Conservation (phyloP, 2,113 vertebrate genomes). For the Actenoides lindsayi region DNA sequence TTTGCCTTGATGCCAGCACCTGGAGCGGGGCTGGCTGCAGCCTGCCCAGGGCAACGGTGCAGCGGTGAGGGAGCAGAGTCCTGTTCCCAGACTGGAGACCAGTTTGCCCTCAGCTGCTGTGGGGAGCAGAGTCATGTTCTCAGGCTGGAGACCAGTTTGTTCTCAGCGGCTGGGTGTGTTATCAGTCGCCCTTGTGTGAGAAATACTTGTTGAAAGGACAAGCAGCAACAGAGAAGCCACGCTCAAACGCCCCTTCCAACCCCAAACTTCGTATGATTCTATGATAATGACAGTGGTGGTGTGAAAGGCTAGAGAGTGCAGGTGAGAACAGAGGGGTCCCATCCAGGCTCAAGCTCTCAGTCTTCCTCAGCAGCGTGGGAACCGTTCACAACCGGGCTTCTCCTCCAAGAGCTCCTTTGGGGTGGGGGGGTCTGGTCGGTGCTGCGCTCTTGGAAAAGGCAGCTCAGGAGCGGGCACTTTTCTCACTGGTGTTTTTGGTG, state of each 20-base stretch:
- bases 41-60: too few species aligned
- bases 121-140: background rate
- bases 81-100: too few species aligned
- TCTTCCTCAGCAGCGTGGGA: background rate
- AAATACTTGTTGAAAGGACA: background rate
- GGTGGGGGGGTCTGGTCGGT: background rate
- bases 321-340: background rate
- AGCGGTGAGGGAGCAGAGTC: too few species aligned
- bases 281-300: too few species aligned
- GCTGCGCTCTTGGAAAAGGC: too few species aligned
- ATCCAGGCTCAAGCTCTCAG: fast-evolving
- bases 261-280: background rate
- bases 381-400: background rate
- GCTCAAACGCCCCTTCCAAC: background rate
- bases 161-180: background rate
- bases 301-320: background rate
- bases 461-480: fast-evolving
- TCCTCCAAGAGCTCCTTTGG: background rate
- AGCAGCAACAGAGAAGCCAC: background rate
- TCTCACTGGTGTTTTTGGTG: background rate
- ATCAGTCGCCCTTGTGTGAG: fast-evolving
- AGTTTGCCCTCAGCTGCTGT: too few species aligned
- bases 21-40: too few species aligned
- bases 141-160: background rate
- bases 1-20: too few species aligned